phyloP scores from a whole-genome alignment of 2,888 invertebrate genomes.

The Chironomus riparius region DNA sequence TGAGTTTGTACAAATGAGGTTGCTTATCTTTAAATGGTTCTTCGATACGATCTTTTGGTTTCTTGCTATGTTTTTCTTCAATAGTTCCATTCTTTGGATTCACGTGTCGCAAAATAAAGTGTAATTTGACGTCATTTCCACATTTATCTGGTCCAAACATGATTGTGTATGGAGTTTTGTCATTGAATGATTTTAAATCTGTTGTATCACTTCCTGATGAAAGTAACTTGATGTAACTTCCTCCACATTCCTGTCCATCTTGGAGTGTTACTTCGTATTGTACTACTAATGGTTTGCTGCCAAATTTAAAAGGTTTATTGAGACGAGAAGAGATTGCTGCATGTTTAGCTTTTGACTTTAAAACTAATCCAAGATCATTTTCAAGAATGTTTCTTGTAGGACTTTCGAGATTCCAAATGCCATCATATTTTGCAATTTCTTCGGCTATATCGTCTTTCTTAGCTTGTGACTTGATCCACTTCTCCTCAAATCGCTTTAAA shows the following conservation, averaged over 20 bases:
- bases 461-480: constrained; percentile 82
- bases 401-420: constrained; percentile 66
- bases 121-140: constrained; percentile 88
- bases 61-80: constrained; percentile 94
- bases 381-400: constrained; percentile 67
- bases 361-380: constrained; percentile 77
- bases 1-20: constrained; percentile 77
- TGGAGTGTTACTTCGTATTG: constrained; percentile 92
- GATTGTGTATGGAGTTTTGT: constrained; percentile 95
- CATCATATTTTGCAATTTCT: constrained; percentile 91
- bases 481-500: constrained; percentile 56
- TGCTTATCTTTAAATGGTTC: constrained; percentile 87
- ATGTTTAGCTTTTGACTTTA: constrained; percentile 93
- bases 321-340: constrained; percentile 82
- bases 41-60: constrained; percentile 74
- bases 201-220: constrained; percentile 58
- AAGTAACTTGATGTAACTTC: constrained; percentile 91
- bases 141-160: constrained; percentile 99
- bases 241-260: constrained; percentile 98
- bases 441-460: constrained; percentile 85
- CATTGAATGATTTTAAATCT: constrained; percentile 76
- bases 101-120: constrained; percentile 87
- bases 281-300: constrained; percentile 71
- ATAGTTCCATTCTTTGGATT: constrained; percentile 85
- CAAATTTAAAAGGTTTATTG: constrained; percentile 71